Conservation (phyloP, 2,113 vertebrate genomes). For the Lepus americanus region DNA sequence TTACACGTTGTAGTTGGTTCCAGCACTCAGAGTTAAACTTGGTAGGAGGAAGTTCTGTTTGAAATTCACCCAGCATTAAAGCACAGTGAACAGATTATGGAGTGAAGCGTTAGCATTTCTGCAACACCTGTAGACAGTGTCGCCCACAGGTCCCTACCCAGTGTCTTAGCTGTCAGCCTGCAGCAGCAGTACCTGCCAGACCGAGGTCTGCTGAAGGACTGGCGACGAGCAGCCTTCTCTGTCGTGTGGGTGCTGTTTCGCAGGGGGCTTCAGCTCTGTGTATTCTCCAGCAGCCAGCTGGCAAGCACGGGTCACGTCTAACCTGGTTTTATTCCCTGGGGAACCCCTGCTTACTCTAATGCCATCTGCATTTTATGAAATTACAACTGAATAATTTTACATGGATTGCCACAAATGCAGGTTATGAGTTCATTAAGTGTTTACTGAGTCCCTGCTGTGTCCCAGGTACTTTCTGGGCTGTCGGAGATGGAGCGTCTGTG, state of each 20-base stretch:
- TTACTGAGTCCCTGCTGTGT: not conserved
- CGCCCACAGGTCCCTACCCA: not conserved
- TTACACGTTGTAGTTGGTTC: constrained; percentile 25
- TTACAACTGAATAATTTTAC: not conserved
- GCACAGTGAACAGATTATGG: not conserved
- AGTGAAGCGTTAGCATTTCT: constrained; percentile 51
- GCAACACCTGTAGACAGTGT: not conserved
- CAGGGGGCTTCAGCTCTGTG: not conserved
- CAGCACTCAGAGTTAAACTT: constrained; percentile 25
- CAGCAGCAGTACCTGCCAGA: not conserved
- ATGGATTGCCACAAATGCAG: not conserved
- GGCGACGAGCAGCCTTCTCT: not conserved
- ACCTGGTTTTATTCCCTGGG: not conserved
- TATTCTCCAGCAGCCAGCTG: not conserved
- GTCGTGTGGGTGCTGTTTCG: not conserved
- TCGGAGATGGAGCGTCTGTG: not conserved
- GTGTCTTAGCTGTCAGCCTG: too few species aligned
- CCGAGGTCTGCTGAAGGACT: not conserved
- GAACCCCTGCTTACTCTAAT: not conserved
- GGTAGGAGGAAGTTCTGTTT: constrained; percentile 26
- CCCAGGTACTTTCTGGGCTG: not conserved
- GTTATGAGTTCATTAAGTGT: not conserved
- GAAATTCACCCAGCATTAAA: not conserved
- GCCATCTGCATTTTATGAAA: not conserved
- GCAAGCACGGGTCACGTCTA: not conserved